Conservation (phyloP, 2,888 invertebrate genomes). For the Scotopteryx bipunctaria region DNA sequence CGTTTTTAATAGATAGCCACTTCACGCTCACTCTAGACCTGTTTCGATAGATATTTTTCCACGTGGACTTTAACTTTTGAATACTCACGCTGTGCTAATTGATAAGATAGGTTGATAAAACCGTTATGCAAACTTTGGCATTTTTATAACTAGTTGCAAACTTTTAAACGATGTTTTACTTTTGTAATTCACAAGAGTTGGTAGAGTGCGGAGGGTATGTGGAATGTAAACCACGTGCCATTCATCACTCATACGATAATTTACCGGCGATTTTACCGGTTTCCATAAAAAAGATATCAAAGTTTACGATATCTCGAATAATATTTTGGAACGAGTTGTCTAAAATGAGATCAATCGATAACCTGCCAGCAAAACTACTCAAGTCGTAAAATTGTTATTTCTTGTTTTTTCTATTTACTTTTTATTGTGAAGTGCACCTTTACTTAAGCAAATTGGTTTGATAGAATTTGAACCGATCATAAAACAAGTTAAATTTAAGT, state of each 20-base stretch:
- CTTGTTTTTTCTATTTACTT: constrained; percentile 16
- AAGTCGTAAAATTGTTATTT: constrained; percentile 27
- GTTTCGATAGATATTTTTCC: constrained; percentile 23
- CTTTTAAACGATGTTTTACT: too few species aligned
- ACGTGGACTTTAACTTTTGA: constrained; percentile 29
- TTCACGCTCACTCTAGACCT: constrained; percentile 20
- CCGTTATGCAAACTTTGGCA: constrained; percentile 2
- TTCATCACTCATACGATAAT: constrained; percentile 8
- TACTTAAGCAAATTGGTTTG: constrained; percentile 23
- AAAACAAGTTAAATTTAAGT: constrained; percentile 1
- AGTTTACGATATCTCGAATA: constrained; percentile 14
- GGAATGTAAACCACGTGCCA: constrained; percentile 22
- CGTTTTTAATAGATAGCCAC: constrained; percentile 34
- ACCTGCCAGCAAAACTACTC: constrained; percentile 22
- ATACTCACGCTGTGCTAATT: constrained; percentile 26
- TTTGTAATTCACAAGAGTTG: too few species aligned
- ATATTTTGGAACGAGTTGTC: constrained; percentile 14
- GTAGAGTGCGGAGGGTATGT: background rate
- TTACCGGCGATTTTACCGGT: constrained; percentile 10
- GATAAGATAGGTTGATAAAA: constrained; percentile 29
- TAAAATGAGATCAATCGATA: constrained; percentile 24
- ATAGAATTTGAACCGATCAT: constrained; percentile 11
- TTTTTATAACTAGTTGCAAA: background rate
- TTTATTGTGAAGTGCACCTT: constrained; percentile 19
- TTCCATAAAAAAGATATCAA: constrained; percentile 19